Conservation (phyloP, 2,888 invertebrate genomes). For the Clunio marinus region DNA sequence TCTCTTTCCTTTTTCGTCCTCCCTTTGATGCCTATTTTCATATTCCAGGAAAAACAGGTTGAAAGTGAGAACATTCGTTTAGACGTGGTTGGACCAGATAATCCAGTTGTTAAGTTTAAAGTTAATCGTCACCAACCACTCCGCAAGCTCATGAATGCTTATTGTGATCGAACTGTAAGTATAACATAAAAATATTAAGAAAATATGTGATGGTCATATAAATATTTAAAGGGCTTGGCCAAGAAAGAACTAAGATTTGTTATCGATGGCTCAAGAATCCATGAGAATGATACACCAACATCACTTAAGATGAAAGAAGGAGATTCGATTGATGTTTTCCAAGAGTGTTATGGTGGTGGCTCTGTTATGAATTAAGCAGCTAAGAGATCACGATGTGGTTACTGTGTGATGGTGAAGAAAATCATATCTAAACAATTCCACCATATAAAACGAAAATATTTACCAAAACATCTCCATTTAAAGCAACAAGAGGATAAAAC, state of each 20-base stretch:
- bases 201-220: neutral
- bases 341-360: slow-evolving; percentile 84
- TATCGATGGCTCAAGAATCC: slow-evolving; percentile 89
- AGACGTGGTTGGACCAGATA: slow-evolving; percentile 92
- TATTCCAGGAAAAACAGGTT: slow-evolving; percentile 51
- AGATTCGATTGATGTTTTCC: slow-evolving; percentile 93
- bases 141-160: slow-evolving; percentile 91
- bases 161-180: slow-evolving; percentile 92
- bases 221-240: slow-evolving; percentile 67
- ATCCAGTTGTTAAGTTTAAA: slow-evolving; percentile 93
- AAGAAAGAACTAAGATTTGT: slow-evolving; percentile 87
- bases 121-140: slow-evolving; percentile 94
- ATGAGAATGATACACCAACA: slow-evolving; percentile 85
- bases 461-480: too few relatives aligned
- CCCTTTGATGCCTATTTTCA: slow-evolving; percentile 36
- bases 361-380: neutral
- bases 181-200: slow-evolving; percentile 27
- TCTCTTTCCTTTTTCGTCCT: slow-evolving; percentile 4
- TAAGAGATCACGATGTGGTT: neutral
- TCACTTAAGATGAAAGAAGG: slow-evolving; percentile 93
- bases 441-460: too few relatives aligned
- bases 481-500: too few relatives aligned
- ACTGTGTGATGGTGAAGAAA: neutral
- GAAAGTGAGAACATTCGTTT: slow-evolving; percentile 88
- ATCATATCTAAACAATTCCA: too few relatives aligned